Evolutionary conservation across 2,888 invertebrate species (phyloP), one percentile per base, ranked within the genome.

Genomic region (Stenodema calcarata): DNA sequence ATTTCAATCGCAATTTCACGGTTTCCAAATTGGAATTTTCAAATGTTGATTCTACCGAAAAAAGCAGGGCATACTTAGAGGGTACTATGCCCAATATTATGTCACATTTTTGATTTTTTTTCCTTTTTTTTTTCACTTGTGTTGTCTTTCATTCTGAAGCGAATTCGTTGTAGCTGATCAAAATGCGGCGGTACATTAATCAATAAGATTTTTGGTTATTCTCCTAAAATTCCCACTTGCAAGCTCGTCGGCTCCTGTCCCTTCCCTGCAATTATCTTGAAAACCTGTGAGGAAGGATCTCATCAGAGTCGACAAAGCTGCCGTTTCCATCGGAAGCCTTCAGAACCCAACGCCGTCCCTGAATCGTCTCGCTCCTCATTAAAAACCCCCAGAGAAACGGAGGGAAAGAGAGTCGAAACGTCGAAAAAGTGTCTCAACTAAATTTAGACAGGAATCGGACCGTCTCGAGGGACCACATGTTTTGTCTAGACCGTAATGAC

Each of bases 401-500:
- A 23, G 42, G 23, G 42, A 73, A 73, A 35, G 18, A 28, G 16
- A 28, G 14, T 73, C 73, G 73, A n/a, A 73, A 41, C 73, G 30
- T 35, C 35, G 44, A 18, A 16, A 44, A 76, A 78, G 23, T 23
- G 44, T 35, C 73, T 27, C 41, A 11, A 54, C 80, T 80, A 80
- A 54, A 80, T 80, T 80, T 80, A 80, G 80, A 80, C 80, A 54
- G 50, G 79, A 47, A 80, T 54, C 80, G 30, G 80, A 80, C 80
- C 28, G 80, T 54, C 80, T 80, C 50, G 54, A 30, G 23, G 35
- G 80, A 27, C 30, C 80, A 80, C 80, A 54, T 80, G 80, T 80
- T 80, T 80, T 54, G 80, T 80, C 80, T 80, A 80, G 80, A 80
- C 80, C 28, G 54, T 16, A n/a, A 35, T 41, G 35, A 35, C 73